Evolutionary conservation across 2,888 invertebrate species (phyloP), one percentile per base, ranked within the genome.

Genomic region (Leptopterna dolabrata): DNA sequence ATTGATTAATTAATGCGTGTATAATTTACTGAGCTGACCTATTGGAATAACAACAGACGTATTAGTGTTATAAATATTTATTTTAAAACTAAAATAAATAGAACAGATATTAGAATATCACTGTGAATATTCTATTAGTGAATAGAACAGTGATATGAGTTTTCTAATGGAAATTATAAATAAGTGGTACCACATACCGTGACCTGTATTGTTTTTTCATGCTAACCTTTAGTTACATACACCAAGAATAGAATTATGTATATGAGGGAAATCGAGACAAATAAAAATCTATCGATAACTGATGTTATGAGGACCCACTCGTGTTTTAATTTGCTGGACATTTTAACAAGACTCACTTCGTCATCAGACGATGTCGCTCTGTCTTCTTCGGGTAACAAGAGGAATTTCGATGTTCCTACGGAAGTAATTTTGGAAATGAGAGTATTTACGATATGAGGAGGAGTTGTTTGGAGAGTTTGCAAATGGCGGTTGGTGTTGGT

Each of bases 231-330:
- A 4, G 19, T 36, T 6, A 19, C 13, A 19, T 84, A 84, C 11
- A 85, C 19, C 13, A 85, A 24, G 30, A 45, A 78, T 55, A 86
- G 41, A 24, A 86, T 45, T 7, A 55, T 29, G 55, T 86, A 86
- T 16, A 70, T 41, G 27, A 55, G 63, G 6, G 36, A 27, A 41
- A 78, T 78, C 24, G 36, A 11, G n/a, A 55, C 36, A 36, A 86
- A 86, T 29, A 55, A 19, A n/a, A 43, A 13, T 76, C 78, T 51
- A n/a, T 86, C 86, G 19, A 86, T 78, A 0, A 86, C 19, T 29
- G 55, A 43, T 41, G 86, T 43, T 4, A 86, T 43, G n/a, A 78
- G 78, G n/a, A 63, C 19, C 86, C 86, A 86, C 78, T 86, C 86
- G 86, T 16, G 86, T 76, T 71, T 86, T 9, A 47, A 73, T 78